phyloP scores from a whole-genome alignment of 2,888 invertebrate genomes.

The Coelogynopora nodosa region DNA sequence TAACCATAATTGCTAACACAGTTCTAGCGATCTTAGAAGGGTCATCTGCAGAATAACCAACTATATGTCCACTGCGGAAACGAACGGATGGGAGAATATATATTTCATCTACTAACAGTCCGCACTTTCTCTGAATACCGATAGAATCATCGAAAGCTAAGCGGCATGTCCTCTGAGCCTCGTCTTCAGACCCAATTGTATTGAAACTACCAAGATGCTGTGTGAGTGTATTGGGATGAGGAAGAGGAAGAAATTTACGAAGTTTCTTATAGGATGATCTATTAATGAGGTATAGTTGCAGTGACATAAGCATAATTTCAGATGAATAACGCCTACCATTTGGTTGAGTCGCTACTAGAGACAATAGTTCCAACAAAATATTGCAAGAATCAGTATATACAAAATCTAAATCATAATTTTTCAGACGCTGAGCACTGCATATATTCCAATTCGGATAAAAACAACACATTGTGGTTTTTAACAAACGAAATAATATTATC shows the following conservation, averaged over 20 bases:
- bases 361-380: slow-evolving; percentile 25
- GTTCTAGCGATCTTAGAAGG: slow-evolving; percentile 30
- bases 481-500: slow-evolving; percentile 33
- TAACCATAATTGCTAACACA: slow-evolving; percentile 35
- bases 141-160: slow-evolving; percentile 4
- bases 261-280: slow-evolving; percentile 15
- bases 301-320: background rate
- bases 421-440: slow-evolving; percentile 25
- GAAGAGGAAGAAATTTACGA: slow-evolving; percentile 29
- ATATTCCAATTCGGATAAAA: slow-evolving; percentile 25
- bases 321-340: slow-evolving; percentile 37
- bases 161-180: slow-evolving; percentile 15
- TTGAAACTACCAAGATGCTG: slow-evolving; percentile 18
- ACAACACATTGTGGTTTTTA: slow-evolving; percentile 36
- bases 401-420: slow-evolving; percentile 9
- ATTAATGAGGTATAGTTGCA: slow-evolving; percentile 29
- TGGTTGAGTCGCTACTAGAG: slow-evolving; percentile 18
- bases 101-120: slow-evolving; percentile 37
- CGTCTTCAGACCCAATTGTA: slow-evolving; percentile 4
- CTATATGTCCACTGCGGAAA: slow-evolving; percentile 35
- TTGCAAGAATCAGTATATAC: slow-evolving; percentile 32
- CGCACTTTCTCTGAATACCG: slow-evolving; percentile 32
- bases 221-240: slow-evolving; percentile 36
- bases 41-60: slow-evolving; percentile 37
- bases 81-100: slow-evolving; percentile 35